phyloP scores from a whole-genome alignment of 2,888 invertebrate species.

The Papilio elwesi region DNA sequence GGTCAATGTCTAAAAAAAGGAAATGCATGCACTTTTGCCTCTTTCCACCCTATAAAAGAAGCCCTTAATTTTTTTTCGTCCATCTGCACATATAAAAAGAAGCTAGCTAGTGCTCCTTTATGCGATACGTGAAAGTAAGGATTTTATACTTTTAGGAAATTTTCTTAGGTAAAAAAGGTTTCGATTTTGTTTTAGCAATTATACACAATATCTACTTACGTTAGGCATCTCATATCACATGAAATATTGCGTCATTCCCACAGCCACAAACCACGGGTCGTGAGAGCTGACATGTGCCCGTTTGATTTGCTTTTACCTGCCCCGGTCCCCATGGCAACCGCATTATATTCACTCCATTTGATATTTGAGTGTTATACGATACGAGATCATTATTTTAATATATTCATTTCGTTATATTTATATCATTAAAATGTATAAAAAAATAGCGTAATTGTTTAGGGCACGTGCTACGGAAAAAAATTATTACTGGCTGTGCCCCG shows the following conservation, averaged over 20 bases:
- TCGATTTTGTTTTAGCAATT: background rate
- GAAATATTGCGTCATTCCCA: conserved; percentile 32
- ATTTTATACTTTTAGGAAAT: too few species aligned
- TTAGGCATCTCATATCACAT: background rate
- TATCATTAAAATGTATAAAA: background rate
- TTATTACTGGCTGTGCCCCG: too few species aligned
- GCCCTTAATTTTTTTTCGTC: too few species aligned
- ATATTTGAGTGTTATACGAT: conserved; percentile 13
- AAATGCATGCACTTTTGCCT: too few species aligned
- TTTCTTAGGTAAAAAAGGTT: too few species aligned
- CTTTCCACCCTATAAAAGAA: too few species aligned
- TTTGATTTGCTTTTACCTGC: conserved; percentile 29
- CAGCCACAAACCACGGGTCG: conserved; percentile 29
- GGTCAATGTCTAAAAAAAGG: too few species aligned
- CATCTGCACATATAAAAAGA: too few species aligned
- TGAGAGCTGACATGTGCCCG: conserved; percentile 26
- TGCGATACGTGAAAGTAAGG: too few species aligned
- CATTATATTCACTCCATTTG: conserved; percentile 24
- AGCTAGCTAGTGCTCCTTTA: too few species aligned
- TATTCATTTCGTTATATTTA: background rate
- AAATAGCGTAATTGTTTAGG: background rate
- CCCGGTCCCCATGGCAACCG: conserved; percentile 14
- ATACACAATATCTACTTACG: conserved; percentile 2
- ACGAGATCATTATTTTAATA: background rate
- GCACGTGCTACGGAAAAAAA: too few species aligned